Conservation (phyloP, 1,140 invertebrate genomes). For the Heliconius melpomene region DNA sequence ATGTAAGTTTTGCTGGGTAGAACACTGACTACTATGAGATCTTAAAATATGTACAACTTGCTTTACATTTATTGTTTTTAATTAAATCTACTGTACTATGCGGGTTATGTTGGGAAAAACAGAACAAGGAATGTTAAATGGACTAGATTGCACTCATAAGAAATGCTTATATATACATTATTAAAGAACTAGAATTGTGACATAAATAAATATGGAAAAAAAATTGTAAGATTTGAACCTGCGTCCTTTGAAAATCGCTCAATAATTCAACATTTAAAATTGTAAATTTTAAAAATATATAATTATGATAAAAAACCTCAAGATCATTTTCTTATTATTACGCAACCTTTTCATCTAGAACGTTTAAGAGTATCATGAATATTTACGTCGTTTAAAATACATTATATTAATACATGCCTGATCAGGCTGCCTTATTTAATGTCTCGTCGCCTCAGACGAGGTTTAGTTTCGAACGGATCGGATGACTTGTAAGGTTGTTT, state of each 20-base stretch:
- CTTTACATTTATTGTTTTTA: background rate
- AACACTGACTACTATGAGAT: background rate
- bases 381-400: slow-evolving; percentile 62
- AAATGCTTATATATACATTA: no score
- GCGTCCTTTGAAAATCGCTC: background rate
- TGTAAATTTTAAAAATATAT: background rate
- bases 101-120: no score
- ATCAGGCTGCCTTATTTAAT: slow-evolving; percentile 54
- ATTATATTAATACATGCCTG: slow-evolving; percentile 50
- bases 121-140: no score
- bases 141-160: no score
- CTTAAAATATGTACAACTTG: background rate
- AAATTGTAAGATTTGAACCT: background rate
- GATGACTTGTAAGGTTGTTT: slow-evolving; percentile 26
- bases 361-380: slow-evolving; percentile 51
- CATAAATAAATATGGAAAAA: no score
- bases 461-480: slow-evolving; percentile 39
- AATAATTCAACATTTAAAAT: background rate
- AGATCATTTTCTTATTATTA: slow-evolving; percentile 49
- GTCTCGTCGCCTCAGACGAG: slow-evolving; percentile 29
- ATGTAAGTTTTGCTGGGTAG: background rate
- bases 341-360: slow-evolving; percentile 54
- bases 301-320: slow-evolving; percentile 20
- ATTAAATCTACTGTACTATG: no score
- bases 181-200: no score